Base-by-base conservation (phyloP, 2,797 vertebrate species). In the Protonibea diacanthus region DNA sequence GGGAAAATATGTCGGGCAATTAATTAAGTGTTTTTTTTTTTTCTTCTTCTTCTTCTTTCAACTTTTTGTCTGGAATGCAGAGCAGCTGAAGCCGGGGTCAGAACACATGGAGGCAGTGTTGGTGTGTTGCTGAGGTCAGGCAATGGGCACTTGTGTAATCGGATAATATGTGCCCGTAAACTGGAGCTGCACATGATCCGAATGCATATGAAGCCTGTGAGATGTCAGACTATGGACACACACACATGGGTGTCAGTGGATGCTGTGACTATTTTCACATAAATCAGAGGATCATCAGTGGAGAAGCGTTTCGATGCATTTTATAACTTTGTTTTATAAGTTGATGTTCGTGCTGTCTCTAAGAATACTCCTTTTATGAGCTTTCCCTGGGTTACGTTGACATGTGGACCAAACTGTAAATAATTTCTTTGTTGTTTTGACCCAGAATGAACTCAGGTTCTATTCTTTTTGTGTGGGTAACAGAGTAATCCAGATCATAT, bases 1-100 rank as follows among this genome's bases (percentile, higher is more conserved):
- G 66, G 8, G 78, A 86, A 91, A 91, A 91, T 87, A 89, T 91
- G 82, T 89, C 82, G 69, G 71, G 68, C 75, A 87, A 93, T 91
- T 91, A 93, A 91, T 89, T 87, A 91, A 84, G 74, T 58, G 60
- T 65, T 82, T 89, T 82, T 65, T 84, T 82, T 89, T 82, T 65
- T 84, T 85, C 82, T 85, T 78, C 40, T 74, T 59, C 78, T 74
- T 83, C 7, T 38, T 38, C 33, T 38, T 91, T 90, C 73, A 88
- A 77, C 78, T 83, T 87, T 79, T 82, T 72, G 74, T 88, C 61
- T 84, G 90, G 87, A 89, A 92, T 88, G 82, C 76, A 71, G 56
- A 53, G 48, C 13, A 47, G 42, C 58, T 45, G 29, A 38, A 64
- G 62, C 20, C 9, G 1, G 52, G 65, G 74, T 65, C 73, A 23